Base-by-base conservation (phyloP, 2,113 vertebrate genomes). In the Myotis brandtii region DNA sequence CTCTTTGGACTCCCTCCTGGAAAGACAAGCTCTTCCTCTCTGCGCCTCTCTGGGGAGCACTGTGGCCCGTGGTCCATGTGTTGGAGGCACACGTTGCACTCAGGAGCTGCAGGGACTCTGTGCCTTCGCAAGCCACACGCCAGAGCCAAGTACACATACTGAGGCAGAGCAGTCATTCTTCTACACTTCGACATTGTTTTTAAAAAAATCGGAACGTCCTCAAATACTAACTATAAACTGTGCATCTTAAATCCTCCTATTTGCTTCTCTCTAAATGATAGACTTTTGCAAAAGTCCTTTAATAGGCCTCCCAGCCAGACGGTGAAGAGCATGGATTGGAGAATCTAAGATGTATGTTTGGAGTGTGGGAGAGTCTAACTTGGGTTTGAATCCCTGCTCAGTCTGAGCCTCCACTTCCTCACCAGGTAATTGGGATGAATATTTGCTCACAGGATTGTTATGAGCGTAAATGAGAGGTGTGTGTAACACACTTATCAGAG, bases 41-140 rank as follows among this genome's bases (percentile, higher is more conserved):
- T 50, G 46, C 23, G 17, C 92, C 85, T 96, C 85, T 67, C 85
- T 6, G 23, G n/a, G 43, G 94, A 91, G 66, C 93, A 1, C 50
- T 81, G n/a, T 16, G 93, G 88, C 52, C 64, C 4, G 0, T 0
- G 1, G 30, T 12, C 54, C 52, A 2, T 2, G 6, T 37, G 52
- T 27, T 13, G 23, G 67, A 75, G 46, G 18, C 3, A 1, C 17
- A 4, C 0, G 0, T 56, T 2, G 1, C 13, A 17, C 17, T 67
- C 50, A 27, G 16, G 50, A n/a, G 64, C n/a, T 34, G 14, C 43
- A 13, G 69, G 66, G 64, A 52, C 37, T 62, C 10, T 0, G 3
- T 50, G 13, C 16, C 37, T 67, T 88, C 43, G 13, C 25, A 27
- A 14, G 20, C 64, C 23, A 25, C 23, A n/a, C 17, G 0, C 12